Conservation (phyloP, 2,888 invertebrate genomes). For the Argyra leucocephala region DNA sequence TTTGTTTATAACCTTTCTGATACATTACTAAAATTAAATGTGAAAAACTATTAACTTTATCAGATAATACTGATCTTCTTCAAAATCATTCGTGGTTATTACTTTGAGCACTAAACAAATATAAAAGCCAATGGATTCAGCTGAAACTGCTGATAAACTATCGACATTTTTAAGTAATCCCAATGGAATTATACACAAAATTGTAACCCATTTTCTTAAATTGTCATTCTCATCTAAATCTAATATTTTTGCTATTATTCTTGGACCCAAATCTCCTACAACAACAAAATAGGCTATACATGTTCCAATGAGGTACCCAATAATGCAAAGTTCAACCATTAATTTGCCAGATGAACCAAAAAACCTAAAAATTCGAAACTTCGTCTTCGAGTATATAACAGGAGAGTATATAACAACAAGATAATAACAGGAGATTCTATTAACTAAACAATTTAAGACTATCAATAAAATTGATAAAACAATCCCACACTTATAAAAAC, state of each 20-base stretch:
- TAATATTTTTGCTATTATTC: conserved; percentile 72
- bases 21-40: too few species aligned
- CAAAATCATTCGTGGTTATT: too few species aligned
- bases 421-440: conserved; percentile 82
- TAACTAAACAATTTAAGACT: conserved; percentile 71
- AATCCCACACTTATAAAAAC: conserved; percentile 74
- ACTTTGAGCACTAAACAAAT: conserved; percentile 76
- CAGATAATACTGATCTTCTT: too few species aligned
- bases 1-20: too few species aligned
- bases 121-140: conserved; percentile 87
- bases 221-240: conserved; percentile 58
- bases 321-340: conserved; percentile 81
- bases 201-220: conserved; percentile 57
- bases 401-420: conserved; percentile 87
- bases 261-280: conserved; percentile 93
- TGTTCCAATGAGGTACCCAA: conserved; percentile 87
- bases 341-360: conserved; percentile 88
- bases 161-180: conserved; percentile 82
- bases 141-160: conserved; percentile 76
- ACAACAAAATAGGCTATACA: conserved; percentile 95
- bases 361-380: conserved; percentile 83
- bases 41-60: too few species aligned
- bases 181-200: conserved; percentile 79
- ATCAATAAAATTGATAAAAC: conserved; percentile 74
- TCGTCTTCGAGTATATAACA: conserved; percentile 69